These are phyloP conservation scores for Eufriesea mexicana DNA, from an alignment of 1,140 invertebrate genomes.

Conservation along the genomic window DNA sequence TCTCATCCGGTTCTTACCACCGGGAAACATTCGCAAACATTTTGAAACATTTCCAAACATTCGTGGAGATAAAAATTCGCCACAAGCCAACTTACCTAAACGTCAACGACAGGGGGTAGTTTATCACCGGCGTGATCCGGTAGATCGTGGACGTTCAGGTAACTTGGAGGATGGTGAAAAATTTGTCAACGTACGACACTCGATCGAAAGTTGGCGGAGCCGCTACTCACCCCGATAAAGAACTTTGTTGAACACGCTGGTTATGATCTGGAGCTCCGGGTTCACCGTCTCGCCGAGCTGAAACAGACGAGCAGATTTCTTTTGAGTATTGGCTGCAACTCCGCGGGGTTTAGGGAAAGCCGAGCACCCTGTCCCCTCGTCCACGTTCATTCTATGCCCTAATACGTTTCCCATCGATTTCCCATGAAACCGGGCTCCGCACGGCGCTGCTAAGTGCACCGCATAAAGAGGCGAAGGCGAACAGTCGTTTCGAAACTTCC, in stretches of 20 bases:
- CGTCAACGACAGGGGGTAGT: too few species aligned
- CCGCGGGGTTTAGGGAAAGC: too few species aligned
- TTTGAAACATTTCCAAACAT: neutral
- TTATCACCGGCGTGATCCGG: too few species aligned
- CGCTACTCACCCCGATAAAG: slow-evolving; percentile 88
- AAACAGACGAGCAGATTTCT: slow-evolving; percentile 78
- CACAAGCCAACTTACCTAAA: too few species aligned
- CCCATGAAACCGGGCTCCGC: slow-evolving; percentile 70
- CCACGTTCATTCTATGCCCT: slow-evolving; percentile 54
- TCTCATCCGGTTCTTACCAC: neutral
- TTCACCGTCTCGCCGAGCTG: slow-evolving; percentile 93
- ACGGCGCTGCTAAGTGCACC: slow-evolving; percentile 71
- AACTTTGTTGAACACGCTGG: slow-evolving; percentile 93
- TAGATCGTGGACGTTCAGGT: too few species aligned
- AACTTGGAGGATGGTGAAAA: too few species aligned
- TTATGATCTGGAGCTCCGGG: slow-evolving; percentile 91
- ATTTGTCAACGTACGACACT: too few species aligned
- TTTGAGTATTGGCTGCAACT: slow-evolving; percentile 21
- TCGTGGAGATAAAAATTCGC: neutral
- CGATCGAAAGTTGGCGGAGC: neutral
- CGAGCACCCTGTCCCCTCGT: neutral
- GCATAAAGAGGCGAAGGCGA: slow-evolving; percentile 73
- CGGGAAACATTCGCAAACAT: too few species aligned
- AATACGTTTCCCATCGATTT: slow-evolving; percentile 77
- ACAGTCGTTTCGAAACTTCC: slow-evolving; percentile 75